phyloP scores from a whole-genome alignment of 2,888 invertebrate genomes.

The Agrochola lota region DNA sequence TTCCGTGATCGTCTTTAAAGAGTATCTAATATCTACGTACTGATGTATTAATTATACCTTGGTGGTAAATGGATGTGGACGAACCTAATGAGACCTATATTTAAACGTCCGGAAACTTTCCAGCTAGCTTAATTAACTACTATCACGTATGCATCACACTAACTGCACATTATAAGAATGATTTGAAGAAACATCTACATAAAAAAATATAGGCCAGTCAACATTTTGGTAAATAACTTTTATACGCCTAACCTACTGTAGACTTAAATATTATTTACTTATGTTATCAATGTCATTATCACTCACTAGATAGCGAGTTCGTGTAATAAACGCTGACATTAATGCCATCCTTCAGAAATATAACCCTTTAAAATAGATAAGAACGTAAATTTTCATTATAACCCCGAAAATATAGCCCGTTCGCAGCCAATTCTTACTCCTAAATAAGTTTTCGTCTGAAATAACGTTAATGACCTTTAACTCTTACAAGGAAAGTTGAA shows the following conservation, averaged over 20 bases:
- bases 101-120: slow-evolving; percentile 34
- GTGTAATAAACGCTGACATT: slow-evolving; percentile 58
- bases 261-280: slow-evolving; percentile 50
- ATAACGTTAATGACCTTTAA: slow-evolving; percentile 41
- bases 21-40: background rate
- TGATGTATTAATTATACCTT: slow-evolving; percentile 16
- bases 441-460: slow-evolving; percentile 46
- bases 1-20: background rate
- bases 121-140: slow-evolving; percentile 24
- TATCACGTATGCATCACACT: background rate
- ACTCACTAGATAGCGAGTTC: slow-evolving; percentile 54
- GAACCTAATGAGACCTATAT: slow-evolving; percentile 10
- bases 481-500: slow-evolving; percentile 35
- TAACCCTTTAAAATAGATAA: slow-evolving; percentile 57
- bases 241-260: slow-evolving; percentile 41
- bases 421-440: slow-evolving; percentile 41
- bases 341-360: slow-evolving; percentile 45
- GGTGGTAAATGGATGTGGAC: background rate
- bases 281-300: slow-evolving; percentile 69
- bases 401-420: slow-evolving; percentile 16
- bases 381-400: slow-evolving; percentile 52
- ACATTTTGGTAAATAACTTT: slow-evolving; percentile 44
- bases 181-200: slow-evolving; percentile 19
- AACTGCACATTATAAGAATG: background rate
- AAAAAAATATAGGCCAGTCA: slow-evolving; percentile 19